A percentile compares a stretch with the other conserved stretches of the same genome.
phyloP scores from a whole-genome alignment of 2,888 invertebrate species.

The Scaptomyza caliginosa region DNA sequence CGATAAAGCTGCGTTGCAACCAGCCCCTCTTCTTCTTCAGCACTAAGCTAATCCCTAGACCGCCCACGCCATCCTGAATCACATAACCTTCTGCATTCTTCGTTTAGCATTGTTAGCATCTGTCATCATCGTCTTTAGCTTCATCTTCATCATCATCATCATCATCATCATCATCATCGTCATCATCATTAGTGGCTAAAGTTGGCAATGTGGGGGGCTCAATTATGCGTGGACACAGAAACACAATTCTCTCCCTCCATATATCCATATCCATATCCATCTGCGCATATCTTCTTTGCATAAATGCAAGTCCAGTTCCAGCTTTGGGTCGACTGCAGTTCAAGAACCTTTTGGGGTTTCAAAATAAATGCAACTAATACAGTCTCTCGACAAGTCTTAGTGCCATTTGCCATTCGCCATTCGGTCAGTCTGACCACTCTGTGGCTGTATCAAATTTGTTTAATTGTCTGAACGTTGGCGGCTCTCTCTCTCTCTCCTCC shows the following conservation, averaged over 20 bases:
- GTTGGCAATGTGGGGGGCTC: constrained; percentile 51
- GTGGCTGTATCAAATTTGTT: constrained; percentile 75
- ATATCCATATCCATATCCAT: constrained; percentile 19
- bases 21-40: too few species aligned
- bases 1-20: constrained; percentile 12
- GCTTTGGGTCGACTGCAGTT: constrained; percentile 40
- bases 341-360: constrained; percentile 60
- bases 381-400: not conserved
- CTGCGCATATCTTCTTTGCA: constrained; percentile 4
- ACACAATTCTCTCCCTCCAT: not conserved
- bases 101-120: constrained; percentile 33
- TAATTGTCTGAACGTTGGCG: constrained; percentile 65
- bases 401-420: not conserved
- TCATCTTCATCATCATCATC: not conserved
- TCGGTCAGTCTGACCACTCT: constrained; percentile 14
- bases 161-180: not conserved
- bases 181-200: too few species aligned
- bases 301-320: constrained; percentile 34
- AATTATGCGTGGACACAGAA: constrained; percentile 72
- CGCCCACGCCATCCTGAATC: not conserved
- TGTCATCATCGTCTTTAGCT: constrained; percentile 48
- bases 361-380: constrained; percentile 35
- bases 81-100: constrained; percentile 13
- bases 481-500: constrained; percentile 3
- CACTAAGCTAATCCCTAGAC: not conserved